A percentile compares a stretch with the other conserved stretches of the same genome.
phyloP scores from a whole-genome alignment of 2,113 vertebrate species.

The Sinocyclocheilus maitianheensis region DNA sequence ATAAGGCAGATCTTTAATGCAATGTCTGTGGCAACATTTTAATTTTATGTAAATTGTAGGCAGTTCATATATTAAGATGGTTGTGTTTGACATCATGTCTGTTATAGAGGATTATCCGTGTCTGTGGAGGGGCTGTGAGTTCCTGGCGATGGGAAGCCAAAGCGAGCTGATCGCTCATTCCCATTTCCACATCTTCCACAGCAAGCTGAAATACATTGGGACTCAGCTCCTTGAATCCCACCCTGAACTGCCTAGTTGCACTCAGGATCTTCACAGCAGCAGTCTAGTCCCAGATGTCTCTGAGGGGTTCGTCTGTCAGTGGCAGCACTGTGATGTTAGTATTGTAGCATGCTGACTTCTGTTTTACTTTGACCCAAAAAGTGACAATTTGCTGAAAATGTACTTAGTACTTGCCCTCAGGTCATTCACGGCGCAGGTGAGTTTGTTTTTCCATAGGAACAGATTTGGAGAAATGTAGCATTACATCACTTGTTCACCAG shows the following conservation, averaged over 20 bases:
- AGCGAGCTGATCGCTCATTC: slow-evolving; percentile 67
- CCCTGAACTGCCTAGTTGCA: slow-evolving; percentile 68
- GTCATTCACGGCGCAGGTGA: not conserved
- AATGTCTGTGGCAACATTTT: not conserved
- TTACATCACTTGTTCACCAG: too few relatives aligned
- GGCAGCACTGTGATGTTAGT: slow-evolving; percentile 79
- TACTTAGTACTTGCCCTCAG: not conserved
- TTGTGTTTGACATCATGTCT: not conserved
- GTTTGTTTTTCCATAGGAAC: too few relatives aligned
- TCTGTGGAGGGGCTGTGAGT: slow-evolving; percentile 76
- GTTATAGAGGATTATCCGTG: slow-evolving; percentile 69
- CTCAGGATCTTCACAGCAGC: slow-evolving; percentile 68
- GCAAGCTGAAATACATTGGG: slow-evolving; percentile 73
- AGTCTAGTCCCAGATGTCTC: slow-evolving; percentile 72
- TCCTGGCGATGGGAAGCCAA: slow-evolving; percentile 70
- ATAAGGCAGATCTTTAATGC: not conserved
- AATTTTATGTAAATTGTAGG: not conserved
- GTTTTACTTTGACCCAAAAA: not conserved
- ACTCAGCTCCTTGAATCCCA: slow-evolving; percentile 66
- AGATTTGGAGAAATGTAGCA: too few relatives aligned
- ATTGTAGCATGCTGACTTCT: not conserved
- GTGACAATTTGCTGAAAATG: not conserved
- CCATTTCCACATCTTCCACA: slow-evolving; percentile 76
- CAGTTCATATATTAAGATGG: not conserved
- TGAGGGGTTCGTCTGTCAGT: slow-evolving; percentile 71